phyloP scores from a whole-genome alignment of 1,140 invertebrate species.

The Bombus soroeensis region DNA sequence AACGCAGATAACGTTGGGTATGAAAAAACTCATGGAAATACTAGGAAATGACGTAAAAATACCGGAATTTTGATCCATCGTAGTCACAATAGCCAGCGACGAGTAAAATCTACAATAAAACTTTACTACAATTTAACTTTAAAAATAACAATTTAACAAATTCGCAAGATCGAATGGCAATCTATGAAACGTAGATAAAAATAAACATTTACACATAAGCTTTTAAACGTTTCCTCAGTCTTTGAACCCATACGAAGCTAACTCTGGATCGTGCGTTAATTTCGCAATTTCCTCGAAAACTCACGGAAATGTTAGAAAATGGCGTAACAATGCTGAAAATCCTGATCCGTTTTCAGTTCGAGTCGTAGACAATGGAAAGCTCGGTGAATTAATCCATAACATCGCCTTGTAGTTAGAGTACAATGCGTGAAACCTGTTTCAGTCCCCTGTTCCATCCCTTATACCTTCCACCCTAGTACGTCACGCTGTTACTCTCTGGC shows the following conservation, averaged over 20 bases:
- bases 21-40: too few relatives aligned
- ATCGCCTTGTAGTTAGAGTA: constrained; percentile 31
- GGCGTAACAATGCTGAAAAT: constrained; percentile 19
- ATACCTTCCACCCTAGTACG: background rate
- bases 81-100: too few relatives aligned
- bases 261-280: background rate
- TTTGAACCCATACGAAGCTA: too few relatives aligned
- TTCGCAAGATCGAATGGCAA: too few relatives aligned
- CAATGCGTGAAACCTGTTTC: constrained; percentile 45
- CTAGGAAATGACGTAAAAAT: too few relatives aligned
- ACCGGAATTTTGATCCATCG: too few relatives aligned
- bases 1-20: too few relatives aligned
- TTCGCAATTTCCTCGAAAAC: constrained; percentile 17
- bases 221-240: background rate
- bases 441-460: background rate
- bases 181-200: too few relatives aligned
- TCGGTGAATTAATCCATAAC: constrained; percentile 45
- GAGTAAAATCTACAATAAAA: too few relatives aligned
- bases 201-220: background rate
- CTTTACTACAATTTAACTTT: too few relatives aligned
- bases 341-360: constrained; percentile 31
- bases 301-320: background rate
- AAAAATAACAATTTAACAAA: too few relatives aligned
- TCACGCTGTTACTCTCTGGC: background rate
- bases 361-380: constrained; percentile 22